Conservation (phyloP, 2,888 invertebrate species). For the Tenodera sinensis region DNA sequence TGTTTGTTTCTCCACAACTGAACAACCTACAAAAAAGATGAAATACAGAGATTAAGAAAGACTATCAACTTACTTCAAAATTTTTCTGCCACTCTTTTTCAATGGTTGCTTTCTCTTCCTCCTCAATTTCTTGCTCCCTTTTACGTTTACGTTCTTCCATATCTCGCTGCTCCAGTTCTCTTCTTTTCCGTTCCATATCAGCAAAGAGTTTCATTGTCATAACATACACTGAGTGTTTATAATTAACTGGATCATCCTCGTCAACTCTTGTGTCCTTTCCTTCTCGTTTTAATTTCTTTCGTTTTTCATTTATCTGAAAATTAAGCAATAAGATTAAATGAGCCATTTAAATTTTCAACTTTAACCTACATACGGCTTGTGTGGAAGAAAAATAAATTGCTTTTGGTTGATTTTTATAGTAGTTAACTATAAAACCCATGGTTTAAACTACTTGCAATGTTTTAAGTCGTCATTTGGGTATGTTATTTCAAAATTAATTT, state of each 20-base stretch:
- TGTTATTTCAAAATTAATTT: too few species aligned
- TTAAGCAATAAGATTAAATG: conserved; percentile 34
- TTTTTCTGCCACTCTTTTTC: conserved; percentile 98
- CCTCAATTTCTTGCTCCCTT: conserved; percentile 88
- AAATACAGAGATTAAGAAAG: neutral
- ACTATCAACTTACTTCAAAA: conserved; percentile 69
- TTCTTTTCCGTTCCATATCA: conserved; percentile 88
- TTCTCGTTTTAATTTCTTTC: conserved; percentile 90
- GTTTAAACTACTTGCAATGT: too few species aligned
- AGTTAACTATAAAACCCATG: too few species aligned
- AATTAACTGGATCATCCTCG: conserved; percentile 81
- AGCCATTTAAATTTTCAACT: neutral
- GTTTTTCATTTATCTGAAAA: conserved; percentile 80
- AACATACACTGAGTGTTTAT: conserved; percentile 93
- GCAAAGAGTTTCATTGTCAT: conserved; percentile 97
- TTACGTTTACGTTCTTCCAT: conserved; percentile 92
- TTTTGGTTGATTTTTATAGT: too few species aligned
- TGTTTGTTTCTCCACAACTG: too few species aligned
- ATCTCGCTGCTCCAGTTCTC: conserved; percentile 82
- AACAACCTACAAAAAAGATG: too few species aligned
- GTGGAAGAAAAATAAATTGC: too few species aligned
- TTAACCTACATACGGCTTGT: too few species aligned
- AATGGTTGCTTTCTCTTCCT: conserved; percentile 82
- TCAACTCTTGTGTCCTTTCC: conserved; percentile 70
- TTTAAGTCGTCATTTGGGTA: too few species aligned